Percentiles rank a stretch among this genome's conserved stretches.
phyloP scores from a whole-genome alignment of 2,113 vertebrate species.

The Myodes glareolus region DNA sequence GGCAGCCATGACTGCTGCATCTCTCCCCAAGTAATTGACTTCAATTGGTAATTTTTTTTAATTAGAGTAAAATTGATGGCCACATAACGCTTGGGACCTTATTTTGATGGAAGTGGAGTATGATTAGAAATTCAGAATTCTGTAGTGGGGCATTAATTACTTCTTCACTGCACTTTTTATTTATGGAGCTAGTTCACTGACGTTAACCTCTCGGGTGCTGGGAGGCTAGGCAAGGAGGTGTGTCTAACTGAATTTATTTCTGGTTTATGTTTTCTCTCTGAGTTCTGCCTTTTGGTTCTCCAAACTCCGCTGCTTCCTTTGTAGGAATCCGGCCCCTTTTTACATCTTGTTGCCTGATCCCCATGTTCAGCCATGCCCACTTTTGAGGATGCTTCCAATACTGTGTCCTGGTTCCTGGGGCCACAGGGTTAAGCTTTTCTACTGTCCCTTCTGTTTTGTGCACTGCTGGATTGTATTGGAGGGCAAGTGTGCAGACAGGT shows the following conservation, averaged over 20 bases:
- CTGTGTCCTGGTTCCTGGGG: neutral
- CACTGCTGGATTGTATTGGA: no score
- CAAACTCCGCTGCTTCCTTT: neutral
- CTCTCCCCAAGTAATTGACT: slow-evolving; percentile 45
- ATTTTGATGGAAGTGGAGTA: slow-evolving; percentile 64
- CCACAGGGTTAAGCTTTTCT: neutral
- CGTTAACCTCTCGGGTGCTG: neutral
- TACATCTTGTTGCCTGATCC: no score
- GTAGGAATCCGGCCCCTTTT: neutral
- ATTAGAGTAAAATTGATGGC: slow-evolving; percentile 73
- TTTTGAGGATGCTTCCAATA: neutral
- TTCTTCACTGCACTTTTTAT: slow-evolving; percentile 62
- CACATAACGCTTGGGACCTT: slow-evolving; percentile 43
- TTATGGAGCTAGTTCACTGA: slow-evolving; percentile 8
- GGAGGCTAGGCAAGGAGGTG: neutral
- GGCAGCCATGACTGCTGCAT: slow-evolving; percentile 13
- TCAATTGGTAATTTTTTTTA: neutral
- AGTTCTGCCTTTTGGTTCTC: neutral
- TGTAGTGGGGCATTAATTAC: slow-evolving; percentile 42
- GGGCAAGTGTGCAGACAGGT: no score
- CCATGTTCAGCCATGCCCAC: neutral
- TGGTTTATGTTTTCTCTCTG: neutral
- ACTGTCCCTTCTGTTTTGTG: neutral
- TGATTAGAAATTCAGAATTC: slow-evolving; percentile 74
- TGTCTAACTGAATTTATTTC: neutral